Conservation (phyloP, 2,797 vertebrate genomes). For the Cyprinodon diabolis region DNA sequence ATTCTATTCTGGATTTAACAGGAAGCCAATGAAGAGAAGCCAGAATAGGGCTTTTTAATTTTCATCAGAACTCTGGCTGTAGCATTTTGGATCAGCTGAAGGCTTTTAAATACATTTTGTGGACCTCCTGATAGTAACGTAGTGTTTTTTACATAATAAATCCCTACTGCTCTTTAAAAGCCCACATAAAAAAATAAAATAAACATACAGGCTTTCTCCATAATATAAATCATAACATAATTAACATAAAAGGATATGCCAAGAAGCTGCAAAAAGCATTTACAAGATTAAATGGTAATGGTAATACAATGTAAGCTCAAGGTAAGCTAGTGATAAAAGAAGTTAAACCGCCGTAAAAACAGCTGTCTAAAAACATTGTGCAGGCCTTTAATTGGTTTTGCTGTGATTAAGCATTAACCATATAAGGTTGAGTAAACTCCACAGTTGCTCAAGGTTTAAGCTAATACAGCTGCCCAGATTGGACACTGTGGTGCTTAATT, state of each 20-base stretch:
- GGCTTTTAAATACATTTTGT: too few species aligned
- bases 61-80: too few species aligned
- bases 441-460: constrained; percentile 35
- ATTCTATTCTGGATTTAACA: too few species aligned
- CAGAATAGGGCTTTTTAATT: too few species aligned
- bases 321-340: not conserved
- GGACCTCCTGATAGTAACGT: too few species aligned
- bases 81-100: too few species aligned
- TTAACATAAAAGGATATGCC: not conserved
- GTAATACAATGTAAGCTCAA: not conserved
- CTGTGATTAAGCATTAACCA: constrained; percentile 17
- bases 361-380: not conserved
- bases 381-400: constrained; percentile 15
- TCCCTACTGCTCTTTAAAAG: not conserved
- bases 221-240: not conserved
- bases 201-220: not conserved
- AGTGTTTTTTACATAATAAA: not conserved
- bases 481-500: constrained; percentile 41
- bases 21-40: too few species aligned
- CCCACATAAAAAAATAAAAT: not conserved
- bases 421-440: constrained; percentile 37
- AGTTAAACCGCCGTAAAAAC: constrained; percentile 18
- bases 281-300: not conserved
- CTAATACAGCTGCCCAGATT: constrained; percentile 25
- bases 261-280: not conserved